Conservation (phyloP, 1,140 invertebrate genomes). For the Trialeurodes vaporariorum region DNA sequence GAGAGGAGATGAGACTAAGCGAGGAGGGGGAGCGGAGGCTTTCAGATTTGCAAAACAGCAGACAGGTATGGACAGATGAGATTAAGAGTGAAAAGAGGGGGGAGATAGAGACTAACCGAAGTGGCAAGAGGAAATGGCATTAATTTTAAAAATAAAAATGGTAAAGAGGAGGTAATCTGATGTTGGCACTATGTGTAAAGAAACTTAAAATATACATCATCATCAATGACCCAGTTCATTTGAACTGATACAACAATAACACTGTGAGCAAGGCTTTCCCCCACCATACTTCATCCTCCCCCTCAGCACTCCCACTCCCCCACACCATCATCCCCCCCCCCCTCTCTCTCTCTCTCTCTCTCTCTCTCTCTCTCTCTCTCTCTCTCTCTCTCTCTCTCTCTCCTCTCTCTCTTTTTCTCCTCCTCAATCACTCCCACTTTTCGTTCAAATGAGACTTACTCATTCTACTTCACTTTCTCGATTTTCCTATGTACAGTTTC, state of each 20-base stretch:
- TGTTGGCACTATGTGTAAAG: background rate
- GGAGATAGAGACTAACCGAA: background rate
- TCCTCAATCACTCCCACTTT: too few species aligned
- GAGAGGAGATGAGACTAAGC: too few species aligned
- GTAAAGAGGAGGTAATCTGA: background rate
- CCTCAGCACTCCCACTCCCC: background rate
- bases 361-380: too few species aligned
- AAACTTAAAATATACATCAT: background rate
- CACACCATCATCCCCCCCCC: background rate
- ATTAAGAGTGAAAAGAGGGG: background rate
- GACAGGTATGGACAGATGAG: background rate
- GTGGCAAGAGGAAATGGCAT: slow-evolving; percentile 12
- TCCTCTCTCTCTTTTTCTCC: background rate
- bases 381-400: background rate
- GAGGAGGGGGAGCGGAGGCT: too few species aligned
- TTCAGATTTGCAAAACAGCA: too few species aligned
- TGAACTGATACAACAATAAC: background rate
- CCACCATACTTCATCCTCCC: background rate
- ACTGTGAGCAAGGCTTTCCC: background rate
- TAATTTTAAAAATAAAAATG: background rate
- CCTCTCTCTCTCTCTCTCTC: too few species aligned
- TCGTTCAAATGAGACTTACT: too few species aligned
- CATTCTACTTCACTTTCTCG: too few species aligned
- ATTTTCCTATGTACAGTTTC: too few species aligned
- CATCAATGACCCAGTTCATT: slow-evolving; percentile 4